Base-by-base conservation (phyloP, 2,113 vertebrate species). In the Chloropsis cyanopogon region DNA sequence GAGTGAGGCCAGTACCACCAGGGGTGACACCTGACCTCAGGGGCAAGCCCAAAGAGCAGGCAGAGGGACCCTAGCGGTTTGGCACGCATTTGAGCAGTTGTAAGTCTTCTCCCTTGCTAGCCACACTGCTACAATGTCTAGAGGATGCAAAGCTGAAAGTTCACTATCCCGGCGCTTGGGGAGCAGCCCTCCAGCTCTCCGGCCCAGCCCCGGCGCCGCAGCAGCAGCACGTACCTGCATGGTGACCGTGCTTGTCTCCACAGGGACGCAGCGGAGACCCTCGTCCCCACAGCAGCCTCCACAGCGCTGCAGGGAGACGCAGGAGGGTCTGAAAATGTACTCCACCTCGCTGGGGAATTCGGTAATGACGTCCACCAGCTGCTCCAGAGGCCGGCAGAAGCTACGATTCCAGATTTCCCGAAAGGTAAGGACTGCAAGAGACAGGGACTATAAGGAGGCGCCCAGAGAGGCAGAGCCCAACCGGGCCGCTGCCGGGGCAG, bases 281-380 rank as follows among this genome's bases (percentile, higher is more conserved):
- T 99, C 99, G 2, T 99, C 99, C 1, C 98, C 98, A 3, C 99
- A 99, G 95, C 99, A 99, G 87, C 99, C 99, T 0, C 98, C 98
- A 26, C 99, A 99, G 95, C 99, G 98, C 92, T 98, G 97, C 97
- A 99, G 96, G 35, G 98, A 98, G 80, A 99, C 98, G 3, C 99
- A 99, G 92, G 99, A 98, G 1, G 99, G 99, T 92, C 98, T 99
- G 98, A 98, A 99, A 57, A 99, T 98, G 97, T 99, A 97, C 96
- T 99, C 98, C 95, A 99, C 98, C 96, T 99, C 98, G 3, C 96
- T 93, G 8, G 99, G 99, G 90, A 99, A 99, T 94, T 99, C 99
- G 2, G 98, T 93, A 49, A 98, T 96, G 52, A 99, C 97, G 37
- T 99, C 98, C 92, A 99, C 99, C 92, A 99, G 97, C 96, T 98